Conservation (phyloP, 2,888 invertebrate genomes). For the Pseudococcus longispinus region DNA sequence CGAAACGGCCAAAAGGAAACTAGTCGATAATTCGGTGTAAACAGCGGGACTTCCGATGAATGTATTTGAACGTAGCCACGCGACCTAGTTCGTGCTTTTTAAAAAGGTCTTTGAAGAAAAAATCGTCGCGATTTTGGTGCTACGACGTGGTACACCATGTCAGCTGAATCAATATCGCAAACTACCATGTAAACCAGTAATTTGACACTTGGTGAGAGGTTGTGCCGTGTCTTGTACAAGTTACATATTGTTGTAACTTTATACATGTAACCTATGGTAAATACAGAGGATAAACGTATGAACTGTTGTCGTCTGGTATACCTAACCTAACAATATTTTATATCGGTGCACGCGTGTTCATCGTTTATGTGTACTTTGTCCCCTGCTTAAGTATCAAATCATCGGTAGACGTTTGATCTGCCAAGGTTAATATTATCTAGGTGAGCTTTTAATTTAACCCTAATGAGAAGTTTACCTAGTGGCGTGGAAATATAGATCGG, state of each 20-base stretch:
- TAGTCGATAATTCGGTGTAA: background rate
- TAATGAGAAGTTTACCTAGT: background rate
- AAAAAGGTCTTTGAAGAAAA: background rate
- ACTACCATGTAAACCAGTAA: slow-evolving; percentile 30
- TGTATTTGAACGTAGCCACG: slow-evolving; percentile 27
- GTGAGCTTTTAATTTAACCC: background rate
- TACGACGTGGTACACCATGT: background rate
- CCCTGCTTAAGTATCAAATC: background rate
- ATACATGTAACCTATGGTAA: background rate
- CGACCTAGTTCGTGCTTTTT: slow-evolving; percentile 15
- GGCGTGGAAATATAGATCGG: background rate
- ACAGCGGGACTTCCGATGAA: slow-evolving; percentile 25
- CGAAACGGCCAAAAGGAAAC: background rate
- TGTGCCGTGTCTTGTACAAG: background rate
- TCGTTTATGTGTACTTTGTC: background rate
- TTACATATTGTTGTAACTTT: slow-evolving; percentile 9
- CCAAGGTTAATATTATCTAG: background rate
- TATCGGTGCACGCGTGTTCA: background rate
- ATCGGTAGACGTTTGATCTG: background rate
- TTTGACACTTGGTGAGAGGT: slow-evolving; percentile 17
- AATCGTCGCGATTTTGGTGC: background rate
- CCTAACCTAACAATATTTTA: background rate
- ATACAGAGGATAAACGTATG: background rate
- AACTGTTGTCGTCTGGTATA: background rate
- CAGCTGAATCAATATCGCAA: slow-evolving; percentile 28